Evolutionary conservation across 2,113 vertebrate genomes (phyloP).

Genomic region (Anoura caudifer): DNA sequence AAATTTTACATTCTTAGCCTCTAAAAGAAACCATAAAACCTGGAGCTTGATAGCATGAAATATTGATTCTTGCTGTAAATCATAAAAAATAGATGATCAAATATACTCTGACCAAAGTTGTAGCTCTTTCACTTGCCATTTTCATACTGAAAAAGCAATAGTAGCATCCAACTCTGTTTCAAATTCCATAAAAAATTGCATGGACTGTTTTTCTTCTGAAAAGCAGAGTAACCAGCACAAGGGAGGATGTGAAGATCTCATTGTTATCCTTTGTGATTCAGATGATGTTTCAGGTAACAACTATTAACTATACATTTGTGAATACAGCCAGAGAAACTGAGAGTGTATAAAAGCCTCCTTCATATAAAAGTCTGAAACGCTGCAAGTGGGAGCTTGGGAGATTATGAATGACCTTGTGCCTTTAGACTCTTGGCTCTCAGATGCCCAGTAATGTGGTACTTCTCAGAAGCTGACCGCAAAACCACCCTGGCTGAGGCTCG

Average conservation of each 20-base stretch:
- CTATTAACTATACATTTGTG: not conserved
- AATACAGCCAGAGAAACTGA: not conserved
- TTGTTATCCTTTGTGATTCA: not conserved
- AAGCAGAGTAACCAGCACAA: not conserved
- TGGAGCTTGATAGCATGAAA: not conserved
- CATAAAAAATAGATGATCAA: not conserved
- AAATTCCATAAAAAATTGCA: not conserved
- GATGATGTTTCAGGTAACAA: not conserved
- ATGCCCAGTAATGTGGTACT: not conserved
- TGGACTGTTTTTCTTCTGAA: not conserved
- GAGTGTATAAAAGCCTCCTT: not conserved
- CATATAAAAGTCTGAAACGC: not conserved
- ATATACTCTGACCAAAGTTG: not conserved
- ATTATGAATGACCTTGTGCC: not conserved
- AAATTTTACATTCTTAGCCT: not conserved
- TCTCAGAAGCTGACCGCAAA: not conserved
- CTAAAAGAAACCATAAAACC: conserved; percentile 4
- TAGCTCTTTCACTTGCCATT: not conserved
- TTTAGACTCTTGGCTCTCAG: not conserved
- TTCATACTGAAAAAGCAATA: not conserved
- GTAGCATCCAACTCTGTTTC: not conserved
- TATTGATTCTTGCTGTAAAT: conserved; percentile 16
- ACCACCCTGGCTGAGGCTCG: not conserved
- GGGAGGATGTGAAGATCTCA: not conserved
- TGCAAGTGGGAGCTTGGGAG: not conserved